Base-by-base conservation (phyloP, 2,113 vertebrate species). In the Caranx melampygus region DNA sequence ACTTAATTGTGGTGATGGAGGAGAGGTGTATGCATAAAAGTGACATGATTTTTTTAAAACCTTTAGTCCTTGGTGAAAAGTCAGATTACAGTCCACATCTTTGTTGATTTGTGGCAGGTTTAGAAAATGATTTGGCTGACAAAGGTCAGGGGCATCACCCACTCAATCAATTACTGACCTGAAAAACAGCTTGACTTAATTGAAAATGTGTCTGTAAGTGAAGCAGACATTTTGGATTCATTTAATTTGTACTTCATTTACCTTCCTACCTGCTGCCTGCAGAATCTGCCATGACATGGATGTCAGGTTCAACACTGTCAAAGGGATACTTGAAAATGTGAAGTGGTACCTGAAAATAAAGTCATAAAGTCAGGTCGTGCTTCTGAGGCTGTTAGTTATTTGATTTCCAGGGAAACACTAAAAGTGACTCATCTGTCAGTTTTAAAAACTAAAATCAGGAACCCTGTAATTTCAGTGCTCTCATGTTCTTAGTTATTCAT, bases 401-500 rank as follows among this genome's bases (percentile, higher is more conserved):
- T 20, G 11, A 69, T 67, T 76, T 60, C 62, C 11, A 60, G 10
- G 60, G 73, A 79, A 81, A 74, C 20, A 3, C 21, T 26, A 31
- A 74, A 71, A 80, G n/a, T 44, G 37, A 82, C 33, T 77, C 54
- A 73, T 73, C 21, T 55, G 31, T 72, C 64, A 57, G 51, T 67
- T 51, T 49, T 11, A 6, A 37, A 16, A 52, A 34, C 18, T 3
- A 1, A 62, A 66, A 82, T 45, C 15, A 65, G 68, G 11, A 54
- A 37, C 40, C 52, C 9, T 61, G 67, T 57, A 64, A 65, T 87
- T 78, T 62, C 18, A 55, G 14, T 9, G 31, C 72, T 81, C 66
- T 72, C 52, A 42, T 59, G 21, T 31, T 75, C 58, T 61, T 68
- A 82, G 67, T 59, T 66, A 63, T 81, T 79, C 52, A 61, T 67